Evolutionary conservation across 1,140 invertebrate species (phyloP), one percentile per base, ranked within the genome.

Genomic region (Zaprionus ghesquierei): DNA sequence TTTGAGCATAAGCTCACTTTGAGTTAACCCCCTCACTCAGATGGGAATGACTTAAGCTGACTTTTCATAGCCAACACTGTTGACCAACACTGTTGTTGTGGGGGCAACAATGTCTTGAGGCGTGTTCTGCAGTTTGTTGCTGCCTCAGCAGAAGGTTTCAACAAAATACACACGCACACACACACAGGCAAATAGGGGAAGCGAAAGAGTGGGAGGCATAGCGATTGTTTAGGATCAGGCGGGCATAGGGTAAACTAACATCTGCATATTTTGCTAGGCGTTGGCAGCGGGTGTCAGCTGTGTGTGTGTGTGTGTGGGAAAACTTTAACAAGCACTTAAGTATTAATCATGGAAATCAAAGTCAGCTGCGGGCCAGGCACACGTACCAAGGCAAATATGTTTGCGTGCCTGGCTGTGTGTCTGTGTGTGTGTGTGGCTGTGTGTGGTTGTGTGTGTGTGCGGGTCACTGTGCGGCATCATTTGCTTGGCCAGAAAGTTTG

Each of bases 261-360:
- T 86, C 75, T 87, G 79, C 84, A 86, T 89, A 89, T 64, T 70
- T 41, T 44, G 46, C 18, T 22, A 20, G 9, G n/a, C 9, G 8
- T 12, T 46, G 41, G 41, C 41, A 46, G 41, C 18, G 41, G 41
- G 41, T 46, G 46, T 46, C 69, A 72, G 62, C 31, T 31, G 53
- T 31, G 53, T 12, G 25, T 18, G 53, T 20, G 53, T 31, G 29
- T 20, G 50, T 12, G 27, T 8, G 27, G 77, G 59, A 55, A 86
- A 82, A 86, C 82, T 86, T 86, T 87, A 87, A 89, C 84, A 87
- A 89, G 84, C 80, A 82, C 84, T 87, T 87, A 87, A 89, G 84
- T 89, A 89, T 89, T 89, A 89, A 89, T 89, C 84, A 89, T 89
- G 79, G 70, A 89, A 89, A 89, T 89, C 84, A 89, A 86, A 77